Evolutionary conservation across 2,888 invertebrate genomes (phyloP), one percentile per base, ranked within the genome.

Genomic region (Drosophila koepferae): DNA sequence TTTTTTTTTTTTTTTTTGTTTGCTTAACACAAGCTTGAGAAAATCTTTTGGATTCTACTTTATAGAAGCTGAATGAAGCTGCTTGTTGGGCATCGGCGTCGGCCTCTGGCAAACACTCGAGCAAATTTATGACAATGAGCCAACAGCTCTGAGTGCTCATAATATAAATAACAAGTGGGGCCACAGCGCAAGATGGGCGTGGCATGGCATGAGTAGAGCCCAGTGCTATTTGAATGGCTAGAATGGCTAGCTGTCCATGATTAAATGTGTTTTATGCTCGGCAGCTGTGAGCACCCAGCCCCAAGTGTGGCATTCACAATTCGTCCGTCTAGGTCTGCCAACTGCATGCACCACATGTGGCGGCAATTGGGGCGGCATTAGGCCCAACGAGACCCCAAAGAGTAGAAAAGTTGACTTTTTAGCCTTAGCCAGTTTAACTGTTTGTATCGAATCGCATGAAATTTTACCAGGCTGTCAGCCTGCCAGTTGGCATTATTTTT

Each of bases 321-420:
- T 14, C 46, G 18, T 61, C 40, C 16, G 48, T 20, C 20, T 55
- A 51, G 9, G 31, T 20, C 18, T 40, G 51, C 14, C 36, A 20
- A 34, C 31, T 51, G 51, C 36, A 23, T 28, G 63, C 59, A 74
- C 64, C 84, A 82, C 90, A 86, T 87, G 84, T 84, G 88, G 73
- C 83, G 54, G 87, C 92, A 88, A 91, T 91, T 91, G 91, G 81
- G 85, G 91, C 82, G 84, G 84, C 90, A 91, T 88, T 92, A 89
- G 89, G 80, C 91, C 92, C 90, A 80, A 74, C 77, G 86, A 92
- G 84, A 72, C 66, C 74, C 67, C 68, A 51, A 62, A 74, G 72
- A 65, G 62, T 69, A 56, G 67, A 61, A 69, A 69, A 64, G 69
- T 81, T 79, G 77, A 79, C 81, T 90, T 82, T 72, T 62, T 72